Conservation (phyloP, 2,888 invertebrate genomes). For the Polymixis lichenea region DNA sequence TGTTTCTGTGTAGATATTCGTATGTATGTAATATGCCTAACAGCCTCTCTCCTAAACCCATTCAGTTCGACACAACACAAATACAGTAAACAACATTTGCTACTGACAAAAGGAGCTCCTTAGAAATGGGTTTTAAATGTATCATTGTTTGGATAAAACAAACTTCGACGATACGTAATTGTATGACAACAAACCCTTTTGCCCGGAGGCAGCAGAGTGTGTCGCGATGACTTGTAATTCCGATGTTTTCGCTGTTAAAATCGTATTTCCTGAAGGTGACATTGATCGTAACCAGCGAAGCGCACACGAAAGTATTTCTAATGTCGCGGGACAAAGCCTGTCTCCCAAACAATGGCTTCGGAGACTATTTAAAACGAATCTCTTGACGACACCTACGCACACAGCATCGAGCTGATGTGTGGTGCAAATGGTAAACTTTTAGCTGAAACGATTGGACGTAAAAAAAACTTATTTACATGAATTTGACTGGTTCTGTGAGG, state of each 20-base stretch:
- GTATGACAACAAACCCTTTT: constrained; percentile 87
- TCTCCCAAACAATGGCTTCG: constrained; percentile 82
- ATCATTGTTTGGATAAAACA: constrained; percentile 82
- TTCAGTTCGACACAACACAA: constrained; percentile 55
- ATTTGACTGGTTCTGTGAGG: no score
- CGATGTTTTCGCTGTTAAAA: constrained; percentile 89
- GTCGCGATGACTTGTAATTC: constrained; percentile 88
- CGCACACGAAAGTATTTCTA: constrained; percentile 83
- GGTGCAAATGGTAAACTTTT: constrained; percentile 68
- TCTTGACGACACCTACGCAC: constrained; percentile 84
- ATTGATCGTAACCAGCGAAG: constrained; percentile 84
- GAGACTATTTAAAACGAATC: constrained; percentile 87
- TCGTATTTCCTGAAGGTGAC: constrained; percentile 88
- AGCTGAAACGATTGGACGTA: not conserved
- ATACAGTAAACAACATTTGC: constrained; percentile 57
- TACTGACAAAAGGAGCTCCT: constrained; percentile 65
- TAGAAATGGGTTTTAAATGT: constrained; percentile 73
- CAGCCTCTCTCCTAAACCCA: constrained; percentile 54
- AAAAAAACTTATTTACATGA: no score
- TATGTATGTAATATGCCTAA: constrained; percentile 20
- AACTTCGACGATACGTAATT: constrained; percentile 81
- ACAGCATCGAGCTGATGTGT: constrained; percentile 65
- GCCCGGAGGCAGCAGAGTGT: constrained; percentile 86
- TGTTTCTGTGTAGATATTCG: constrained; percentile 16
- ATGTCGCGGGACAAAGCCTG: constrained; percentile 81